These are phyloP conservation scores for Isurus oxyrinchus DNA, from an alignment of 2,113 vertebrate species.

Conservation along the genomic window DNA sequence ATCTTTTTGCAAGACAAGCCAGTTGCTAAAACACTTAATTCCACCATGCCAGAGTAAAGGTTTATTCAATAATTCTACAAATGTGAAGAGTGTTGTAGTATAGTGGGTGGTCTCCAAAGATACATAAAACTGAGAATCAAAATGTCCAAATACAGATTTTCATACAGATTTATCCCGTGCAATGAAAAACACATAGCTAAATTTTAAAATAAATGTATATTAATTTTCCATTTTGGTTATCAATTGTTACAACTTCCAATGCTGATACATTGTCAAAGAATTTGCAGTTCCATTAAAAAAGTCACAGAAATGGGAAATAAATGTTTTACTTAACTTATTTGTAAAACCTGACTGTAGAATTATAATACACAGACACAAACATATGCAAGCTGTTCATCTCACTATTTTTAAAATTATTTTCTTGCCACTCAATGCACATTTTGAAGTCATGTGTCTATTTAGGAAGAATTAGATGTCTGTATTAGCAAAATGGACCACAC, in stretches of 20 bases:
- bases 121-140: not conserved
- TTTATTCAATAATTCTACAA: conserved; percentile 25
- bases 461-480: not conserved
- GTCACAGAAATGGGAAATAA: not conserved
- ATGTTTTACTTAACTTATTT: not conserved
- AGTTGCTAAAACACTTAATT: not conserved
- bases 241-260: not conserved
- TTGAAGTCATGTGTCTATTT: conserved; percentile 39
- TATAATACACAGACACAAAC: not conserved
- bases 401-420: conserved; percentile 3
- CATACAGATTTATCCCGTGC: not conserved
- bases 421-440: conserved; percentile 20
- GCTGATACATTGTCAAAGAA: not conserved
- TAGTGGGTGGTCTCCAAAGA: not conserved
- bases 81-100: not conserved
- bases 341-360: not conserved
- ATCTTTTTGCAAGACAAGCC: not conserved
- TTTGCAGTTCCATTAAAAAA: not conserved
- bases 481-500: not conserved
- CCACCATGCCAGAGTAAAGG: too few relatives aligned
- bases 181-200: not conserved
- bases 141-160: not conserved
- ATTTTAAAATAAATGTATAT: not conserved
- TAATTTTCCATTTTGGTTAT: not conserved
- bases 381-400: not conserved